Evolutionary conservation across 2,888 invertebrate species (phyloP), one percentile per base, ranked within the genome.

Genomic region (Phanerotoma sp.): DNA sequence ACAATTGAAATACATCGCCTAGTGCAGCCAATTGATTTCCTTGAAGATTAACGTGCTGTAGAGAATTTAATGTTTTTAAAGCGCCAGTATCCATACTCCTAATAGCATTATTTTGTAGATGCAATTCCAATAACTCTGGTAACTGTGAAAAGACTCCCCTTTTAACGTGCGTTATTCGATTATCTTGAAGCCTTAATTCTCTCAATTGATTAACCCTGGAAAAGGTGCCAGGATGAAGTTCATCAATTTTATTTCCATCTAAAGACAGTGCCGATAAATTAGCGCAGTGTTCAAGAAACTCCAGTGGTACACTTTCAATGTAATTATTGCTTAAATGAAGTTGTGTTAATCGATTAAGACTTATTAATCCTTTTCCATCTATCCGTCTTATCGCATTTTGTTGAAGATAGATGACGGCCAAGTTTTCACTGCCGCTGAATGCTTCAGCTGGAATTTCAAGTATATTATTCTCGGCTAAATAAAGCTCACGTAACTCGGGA

Each of bases 381-480:
- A 95, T 82, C 62, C 85, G 82, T 48, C 88, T 82, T 60, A 95
- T 87, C 18, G 92, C 91, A 75, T 94, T 94, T 62, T 91, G 88
- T 71, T 93, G 93, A 64, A 94, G 79, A 77, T 93, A 91, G 53
- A 94, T 85, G 53, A 92, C 90, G 3, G 87, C 86, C 58, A 95
- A 79, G 61, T 85, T 85, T 2, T 83, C 79, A 6, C 91, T 88
- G 61, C 89, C 89, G 13, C 84, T 83, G 71, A 92, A 93, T 35
- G 91, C 88, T 66, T 91, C 89, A 10, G 85, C 83, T 0, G 91
- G 86, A 66, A 95, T 83, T 73, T 92, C 91, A 25, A 93, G 79
- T 57, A 95, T 89, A 76, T 94, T 94, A 74, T 95, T 95, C 77
- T 93, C 93, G 1, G 91, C 88, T 15, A 94, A 79, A 74, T 93